A percentile compares a stretch with the other conserved stretches of the same genome.
phyloP scores from a whole-genome alignment of 2,797 vertebrate genomes.

The Sphenodon punctatus region DNA sequence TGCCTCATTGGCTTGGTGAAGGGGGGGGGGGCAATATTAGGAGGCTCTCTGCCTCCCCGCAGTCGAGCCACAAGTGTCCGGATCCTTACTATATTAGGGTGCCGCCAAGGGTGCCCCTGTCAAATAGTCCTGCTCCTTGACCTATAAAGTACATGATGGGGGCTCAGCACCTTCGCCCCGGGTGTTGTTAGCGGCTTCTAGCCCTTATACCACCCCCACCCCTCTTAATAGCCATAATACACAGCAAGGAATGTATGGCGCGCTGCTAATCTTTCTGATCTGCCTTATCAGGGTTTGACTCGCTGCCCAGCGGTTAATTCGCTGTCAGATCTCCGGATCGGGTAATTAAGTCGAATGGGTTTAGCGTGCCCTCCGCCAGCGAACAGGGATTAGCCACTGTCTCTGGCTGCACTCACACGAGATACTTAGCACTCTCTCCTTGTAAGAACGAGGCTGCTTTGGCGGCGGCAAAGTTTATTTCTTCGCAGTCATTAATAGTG shows the following conservation, averaged over 20 bases:
- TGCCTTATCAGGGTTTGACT: neutral
- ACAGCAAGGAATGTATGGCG: neutral
- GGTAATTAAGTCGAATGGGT: neutral
- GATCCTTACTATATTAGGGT: neutral
- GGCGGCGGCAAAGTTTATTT: neutral
- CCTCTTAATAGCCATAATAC: no score
- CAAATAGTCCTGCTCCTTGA: no score
- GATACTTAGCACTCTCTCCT: no score
- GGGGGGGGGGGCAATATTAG: no score
- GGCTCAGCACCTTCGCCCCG: no score
- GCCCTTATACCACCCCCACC: neutral
- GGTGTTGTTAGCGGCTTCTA: no score
- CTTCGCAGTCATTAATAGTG: neutral
- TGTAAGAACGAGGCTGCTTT: neutral
- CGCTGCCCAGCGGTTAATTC: conserved; percentile 26
- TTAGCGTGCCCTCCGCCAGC: neutral
- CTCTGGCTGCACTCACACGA: no score
- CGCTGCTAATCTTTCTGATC: neutral
- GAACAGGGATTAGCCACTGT: neutral
- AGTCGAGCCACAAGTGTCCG: no score
- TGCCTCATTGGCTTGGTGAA: no score
- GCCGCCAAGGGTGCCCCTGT: neutral
- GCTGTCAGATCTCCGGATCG: conserved; percentile 5
- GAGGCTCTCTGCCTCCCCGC: no score
- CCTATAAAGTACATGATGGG: no score